Evolutionary conservation across 2,113 vertebrate species (phyloP).

Genomic region (Ctenomys sociabilis): DNA sequence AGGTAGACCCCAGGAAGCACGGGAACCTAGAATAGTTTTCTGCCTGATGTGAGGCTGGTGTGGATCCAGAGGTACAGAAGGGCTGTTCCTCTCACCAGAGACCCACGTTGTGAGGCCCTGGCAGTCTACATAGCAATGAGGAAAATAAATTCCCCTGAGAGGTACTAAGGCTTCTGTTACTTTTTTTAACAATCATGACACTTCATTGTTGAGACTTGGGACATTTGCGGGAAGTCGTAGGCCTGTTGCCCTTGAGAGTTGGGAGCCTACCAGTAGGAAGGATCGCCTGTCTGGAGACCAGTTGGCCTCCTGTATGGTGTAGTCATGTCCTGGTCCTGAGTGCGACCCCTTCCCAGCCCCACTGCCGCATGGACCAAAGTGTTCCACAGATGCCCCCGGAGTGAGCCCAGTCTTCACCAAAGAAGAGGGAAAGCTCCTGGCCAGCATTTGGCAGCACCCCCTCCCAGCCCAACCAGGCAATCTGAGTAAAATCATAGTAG

Average conservation of each 20-base stretch:
- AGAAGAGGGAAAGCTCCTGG: background rate
- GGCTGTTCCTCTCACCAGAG: fast-evolving
- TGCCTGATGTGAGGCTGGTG: background rate
- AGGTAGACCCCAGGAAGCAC: background rate
- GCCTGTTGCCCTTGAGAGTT: background rate
- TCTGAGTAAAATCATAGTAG: fast-evolving
- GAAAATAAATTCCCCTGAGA: background rate
- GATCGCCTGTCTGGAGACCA: background rate
- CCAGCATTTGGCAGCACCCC: fast-evolving
- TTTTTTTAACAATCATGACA: background rate
- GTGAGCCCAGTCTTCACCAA: background rate
- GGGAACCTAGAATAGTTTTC: background rate
- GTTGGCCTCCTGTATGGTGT: fast-evolving
- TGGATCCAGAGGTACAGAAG: background rate
- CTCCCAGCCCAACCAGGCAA: background rate
- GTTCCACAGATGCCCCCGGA: background rate
- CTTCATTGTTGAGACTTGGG: background rate
- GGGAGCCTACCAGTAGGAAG: background rate
- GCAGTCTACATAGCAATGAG: background rate
- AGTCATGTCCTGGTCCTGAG: background rate
- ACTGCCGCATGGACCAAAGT: no score
- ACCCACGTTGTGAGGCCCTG: background rate
- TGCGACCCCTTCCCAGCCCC: no score
- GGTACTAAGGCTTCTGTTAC: background rate
- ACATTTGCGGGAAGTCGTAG: background rate